Base-by-base conservation (phyloP, 2,797 vertebrate species). In the Silurus aristotelis region DNA sequence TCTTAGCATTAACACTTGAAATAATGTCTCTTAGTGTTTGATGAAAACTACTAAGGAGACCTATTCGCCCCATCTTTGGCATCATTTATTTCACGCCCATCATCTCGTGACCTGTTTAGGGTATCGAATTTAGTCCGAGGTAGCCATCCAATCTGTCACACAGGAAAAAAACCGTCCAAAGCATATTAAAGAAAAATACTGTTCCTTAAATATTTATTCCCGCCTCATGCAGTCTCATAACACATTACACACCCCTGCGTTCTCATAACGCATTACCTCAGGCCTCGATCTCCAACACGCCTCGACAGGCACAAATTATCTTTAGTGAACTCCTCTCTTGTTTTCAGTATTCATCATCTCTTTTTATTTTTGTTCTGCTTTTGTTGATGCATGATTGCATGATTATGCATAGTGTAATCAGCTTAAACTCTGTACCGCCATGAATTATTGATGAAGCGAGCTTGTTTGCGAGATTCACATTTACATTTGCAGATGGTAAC, bases 371-470 rank as follows among this genome's bases (percentile, higher is more conserved):
- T 38, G 25, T 60, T 75, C 67, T 66, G 27, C 61, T 56, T 66
- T 82, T 61, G 43, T 70, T 82, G 43, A 43, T 75, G 31, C 60
- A 56, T 84, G 67, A 60, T 63, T 87, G 84, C 77, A 76, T 86
- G 63, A 81, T 83, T 83, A 83, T 87, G 80, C 71, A 68, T 31
- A 67, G 80, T 75, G 58, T 87, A 83, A 85, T 80, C 84, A 87
- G 67, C 52, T 83, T 85, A 80, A 87, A 71, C 76, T 78, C 80
- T 67, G 31, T 52, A 71, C 73, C 78, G 2, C 83, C 38, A 87
- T 87, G 73, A 84, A 87, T 83, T 87, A 83, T 83, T 85, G 77
- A 87, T 87, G 20, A 52, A 61, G 64, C 25, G n/a, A n/a, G 55
- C 64, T 83, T 83, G 85, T 83, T 82, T 86, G 55, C 20, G 38